Percentiles rank a stretch among this genome's conserved stretches.
Evolutionary conservation across 2,888 invertebrate species (phyloP).

Genomic region (Bibio marci): DNA sequence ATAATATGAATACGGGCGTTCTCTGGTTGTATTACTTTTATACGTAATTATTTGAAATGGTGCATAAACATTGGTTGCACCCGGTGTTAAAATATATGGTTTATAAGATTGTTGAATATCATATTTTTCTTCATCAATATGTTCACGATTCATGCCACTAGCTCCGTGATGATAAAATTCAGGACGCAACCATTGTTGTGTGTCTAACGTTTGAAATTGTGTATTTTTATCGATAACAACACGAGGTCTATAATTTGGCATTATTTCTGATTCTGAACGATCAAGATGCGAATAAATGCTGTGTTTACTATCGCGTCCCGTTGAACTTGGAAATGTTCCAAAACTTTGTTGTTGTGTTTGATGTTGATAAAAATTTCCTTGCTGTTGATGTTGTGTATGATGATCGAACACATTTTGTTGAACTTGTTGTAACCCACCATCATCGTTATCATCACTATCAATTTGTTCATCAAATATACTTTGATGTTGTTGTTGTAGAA

Average conservation of each 20-base stretch:
- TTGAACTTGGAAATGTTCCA: too few relatives aligned
- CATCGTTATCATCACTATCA: background rate
- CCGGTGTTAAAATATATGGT: background rate
- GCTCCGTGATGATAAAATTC: too few relatives aligned
- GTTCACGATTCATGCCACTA: background rate
- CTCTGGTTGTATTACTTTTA: too few relatives aligned
- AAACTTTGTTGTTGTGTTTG: slow-evolving; percentile 3
- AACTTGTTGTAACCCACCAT: background rate
- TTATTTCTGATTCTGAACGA: slow-evolving; percentile 16
- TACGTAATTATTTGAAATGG: too few relatives aligned
- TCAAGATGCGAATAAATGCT: slow-evolving; percentile 19
- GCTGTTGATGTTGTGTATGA: slow-evolving; percentile 3
- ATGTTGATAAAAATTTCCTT: slow-evolving; percentile 2
- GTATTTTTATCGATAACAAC: slow-evolving; percentile 12
- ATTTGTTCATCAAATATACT: background rate
- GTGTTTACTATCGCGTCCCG: slow-evolving; percentile 3
- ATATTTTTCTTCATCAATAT: background rate
- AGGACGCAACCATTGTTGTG: background rate
- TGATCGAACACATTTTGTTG: slow-evolving; percentile 1
- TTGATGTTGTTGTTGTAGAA: background rate
- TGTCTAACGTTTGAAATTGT: background rate
- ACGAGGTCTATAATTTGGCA: slow-evolving; percentile 21
- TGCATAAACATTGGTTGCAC: background rate
- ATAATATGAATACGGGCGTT: too few relatives aligned
- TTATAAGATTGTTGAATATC: background rate